Percentiles rank a stretch among this genome's conserved stretches.
These are phyloP conservation scores for Leptopilina boulardi DNA, from an alignment of 1,140 invertebrate genomes.

Conservation along the genomic window DNA sequence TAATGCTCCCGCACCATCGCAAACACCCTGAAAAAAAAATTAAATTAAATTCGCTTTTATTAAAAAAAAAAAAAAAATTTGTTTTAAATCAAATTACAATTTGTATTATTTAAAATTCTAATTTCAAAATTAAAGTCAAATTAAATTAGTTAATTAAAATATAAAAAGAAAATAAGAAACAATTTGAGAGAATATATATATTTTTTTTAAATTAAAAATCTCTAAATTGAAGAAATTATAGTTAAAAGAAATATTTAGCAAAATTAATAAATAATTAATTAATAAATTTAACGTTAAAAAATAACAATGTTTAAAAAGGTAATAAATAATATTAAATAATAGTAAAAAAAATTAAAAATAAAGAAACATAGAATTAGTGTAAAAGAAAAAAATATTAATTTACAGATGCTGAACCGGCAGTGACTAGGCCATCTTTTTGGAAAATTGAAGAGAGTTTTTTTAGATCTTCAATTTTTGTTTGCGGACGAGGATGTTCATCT, in stretches of 20 bases:
- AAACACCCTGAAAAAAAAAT: constrained; percentile 85
- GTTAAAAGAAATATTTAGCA: background rate
- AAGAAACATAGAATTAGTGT: background rate
- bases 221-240: background rate
- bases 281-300: background rate
- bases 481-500: constrained; percentile 96
- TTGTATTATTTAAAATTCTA: no score
- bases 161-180: no score
- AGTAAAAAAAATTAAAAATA: background rate
- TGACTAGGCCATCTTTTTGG: constrained; percentile 97
- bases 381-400: constrained; percentile 62
- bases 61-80: no score
- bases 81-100: no score
- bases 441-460: constrained; percentile 92
- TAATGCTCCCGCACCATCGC: constrained; percentile 95
- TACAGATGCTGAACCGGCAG: constrained; percentile 96
- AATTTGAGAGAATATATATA: no score
- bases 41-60: background rate
- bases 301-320: background rate
- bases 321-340: background rate
- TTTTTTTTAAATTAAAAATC: constrained; percentile 32
- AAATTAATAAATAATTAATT: constrained; percentile 31
- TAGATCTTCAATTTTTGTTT: constrained; percentile 90
- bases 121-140: no score
- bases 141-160: constrained; percentile 15